A percentile compares a stretch with the other conserved stretches of the same genome.
Evolutionary conservation across 2,888 invertebrate genomes (phyloP).

Genomic region (Dryobota labecula): DNA sequence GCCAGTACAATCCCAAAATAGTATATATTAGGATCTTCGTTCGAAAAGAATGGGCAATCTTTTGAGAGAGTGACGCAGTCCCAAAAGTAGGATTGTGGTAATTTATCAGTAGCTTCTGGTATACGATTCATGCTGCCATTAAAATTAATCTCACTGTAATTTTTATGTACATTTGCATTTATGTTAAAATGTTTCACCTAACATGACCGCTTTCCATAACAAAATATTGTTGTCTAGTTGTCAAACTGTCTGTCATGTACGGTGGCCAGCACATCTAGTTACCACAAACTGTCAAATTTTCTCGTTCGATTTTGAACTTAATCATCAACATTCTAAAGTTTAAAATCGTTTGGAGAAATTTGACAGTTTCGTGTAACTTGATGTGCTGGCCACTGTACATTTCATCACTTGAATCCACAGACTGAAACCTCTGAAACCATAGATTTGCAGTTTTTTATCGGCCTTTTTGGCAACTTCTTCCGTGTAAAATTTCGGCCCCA

Average conservation of each 20-base stretch:
- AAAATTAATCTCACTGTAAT: conserved; percentile 37
- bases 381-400: no score
- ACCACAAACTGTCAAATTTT: no score
- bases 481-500: no score
- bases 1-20: conserved; percentile 78
- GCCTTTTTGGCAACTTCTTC: no score
- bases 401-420: conserved; percentile 5
- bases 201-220: conserved; percentile 36
- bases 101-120: conserved; percentile 46
- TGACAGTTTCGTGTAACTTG: no score
- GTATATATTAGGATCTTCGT: conserved; percentile 75
- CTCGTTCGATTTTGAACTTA: no score
- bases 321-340: no score
- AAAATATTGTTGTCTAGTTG: conserved; percentile 2
- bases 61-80: conserved; percentile 78
- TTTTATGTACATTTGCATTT: conserved; percentile 36
- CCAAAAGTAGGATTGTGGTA: conserved; percentile 81
- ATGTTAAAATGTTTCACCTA: conserved; percentile 22
- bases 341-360: no score
- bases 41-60: conserved; percentile 79
- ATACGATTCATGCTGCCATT: conserved; percentile 67
- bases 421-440: neutral
- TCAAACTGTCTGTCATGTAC: conserved; percentile 8
- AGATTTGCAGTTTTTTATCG: neutral
- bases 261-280: no score